phyloP scores from a whole-genome alignment of 2,113 vertebrate genomes.

The Axis porcinus region DNA sequence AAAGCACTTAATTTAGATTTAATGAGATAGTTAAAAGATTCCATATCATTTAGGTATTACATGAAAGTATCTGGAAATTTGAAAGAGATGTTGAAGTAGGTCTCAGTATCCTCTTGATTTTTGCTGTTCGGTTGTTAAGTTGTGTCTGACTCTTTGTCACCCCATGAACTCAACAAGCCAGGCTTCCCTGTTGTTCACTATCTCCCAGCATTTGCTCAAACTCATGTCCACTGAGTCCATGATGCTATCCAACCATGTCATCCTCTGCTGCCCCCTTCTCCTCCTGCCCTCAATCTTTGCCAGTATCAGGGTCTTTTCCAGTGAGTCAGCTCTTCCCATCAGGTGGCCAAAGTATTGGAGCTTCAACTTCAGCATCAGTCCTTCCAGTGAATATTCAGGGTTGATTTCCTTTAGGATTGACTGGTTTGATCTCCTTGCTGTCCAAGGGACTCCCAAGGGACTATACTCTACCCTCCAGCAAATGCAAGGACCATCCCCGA shows the following conservation, averaged over 20 bases:
- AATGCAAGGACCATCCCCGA: neutral
- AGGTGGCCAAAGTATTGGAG: neutral
- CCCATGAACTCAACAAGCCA: neutral
- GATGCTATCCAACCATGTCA: neutral
- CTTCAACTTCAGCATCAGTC: neutral
- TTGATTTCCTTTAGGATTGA: neutral
- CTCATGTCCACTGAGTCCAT: neutral
- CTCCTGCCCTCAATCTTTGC: neutral
- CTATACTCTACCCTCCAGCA: neutral
- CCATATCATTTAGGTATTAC: constrained; percentile 23
- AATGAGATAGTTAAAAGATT: constrained; percentile 54
- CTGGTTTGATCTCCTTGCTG: neutral
- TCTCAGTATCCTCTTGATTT: neutral
- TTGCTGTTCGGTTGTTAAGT: neutral
- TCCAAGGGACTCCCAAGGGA: neutral
- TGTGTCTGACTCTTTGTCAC: neutral
- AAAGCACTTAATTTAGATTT: constrained; percentile 73
- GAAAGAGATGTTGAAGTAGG: neutral
- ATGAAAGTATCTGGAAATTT: constrained; percentile 29
- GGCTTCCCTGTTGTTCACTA: neutral
- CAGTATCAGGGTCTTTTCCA: neutral
- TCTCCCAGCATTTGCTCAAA: neutral
- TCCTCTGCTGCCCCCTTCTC: neutral
- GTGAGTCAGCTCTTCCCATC: neutral
- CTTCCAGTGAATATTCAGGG: neutral